Conservation (phyloP, 1,140 invertebrate species). For the Heliconius nattereri region DNA sequence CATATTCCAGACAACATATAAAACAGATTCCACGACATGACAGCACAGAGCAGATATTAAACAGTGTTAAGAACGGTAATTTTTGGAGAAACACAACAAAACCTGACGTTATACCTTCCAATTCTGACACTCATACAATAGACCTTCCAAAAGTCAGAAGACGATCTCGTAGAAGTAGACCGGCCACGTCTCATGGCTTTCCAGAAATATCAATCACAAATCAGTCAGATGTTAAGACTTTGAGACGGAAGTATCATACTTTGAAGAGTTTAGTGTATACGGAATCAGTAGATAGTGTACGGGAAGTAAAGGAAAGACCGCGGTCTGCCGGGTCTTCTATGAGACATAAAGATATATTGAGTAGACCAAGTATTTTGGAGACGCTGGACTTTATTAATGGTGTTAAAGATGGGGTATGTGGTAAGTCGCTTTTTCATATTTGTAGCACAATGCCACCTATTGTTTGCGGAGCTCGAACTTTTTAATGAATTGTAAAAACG, state of each 20-base stretch:
- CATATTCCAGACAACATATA: conserved; percentile 17
- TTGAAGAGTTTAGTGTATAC: conserved; percentile 69
- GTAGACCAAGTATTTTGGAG: conserved; percentile 70
- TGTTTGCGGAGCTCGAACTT: no score
- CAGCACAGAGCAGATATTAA: conserved; percentile 67
- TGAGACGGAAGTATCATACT: conserved; percentile 70
- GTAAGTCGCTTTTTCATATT: conserved; percentile 45
- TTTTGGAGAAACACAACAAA: conserved; percentile 70
- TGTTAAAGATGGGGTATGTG: conserved; percentile 68
- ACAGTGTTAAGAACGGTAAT: conserved; percentile 63
- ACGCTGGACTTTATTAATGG: conserved; percentile 75
- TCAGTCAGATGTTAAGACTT: conserved; percentile 65
- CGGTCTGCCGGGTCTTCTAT: conserved; percentile 69
- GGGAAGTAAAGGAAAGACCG: conserved; percentile 61
- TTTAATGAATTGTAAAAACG: no score
- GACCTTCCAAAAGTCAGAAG: conserved; percentile 50
- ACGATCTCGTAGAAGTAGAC: conserved; percentile 49
- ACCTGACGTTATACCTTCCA: conserved; percentile 68
- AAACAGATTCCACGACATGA: conserved; percentile 47
- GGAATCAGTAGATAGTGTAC: conserved; percentile 68
- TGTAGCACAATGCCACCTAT: background rate
- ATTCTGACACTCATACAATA: conserved; percentile 39
- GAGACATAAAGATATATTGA: conserved; percentile 62
- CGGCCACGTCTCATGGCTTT: conserved; percentile 61
- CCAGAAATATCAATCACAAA: conserved; percentile 73